Base-by-base conservation (phyloP, 1,140 invertebrate species). In the Pinna nobilis region DNA sequence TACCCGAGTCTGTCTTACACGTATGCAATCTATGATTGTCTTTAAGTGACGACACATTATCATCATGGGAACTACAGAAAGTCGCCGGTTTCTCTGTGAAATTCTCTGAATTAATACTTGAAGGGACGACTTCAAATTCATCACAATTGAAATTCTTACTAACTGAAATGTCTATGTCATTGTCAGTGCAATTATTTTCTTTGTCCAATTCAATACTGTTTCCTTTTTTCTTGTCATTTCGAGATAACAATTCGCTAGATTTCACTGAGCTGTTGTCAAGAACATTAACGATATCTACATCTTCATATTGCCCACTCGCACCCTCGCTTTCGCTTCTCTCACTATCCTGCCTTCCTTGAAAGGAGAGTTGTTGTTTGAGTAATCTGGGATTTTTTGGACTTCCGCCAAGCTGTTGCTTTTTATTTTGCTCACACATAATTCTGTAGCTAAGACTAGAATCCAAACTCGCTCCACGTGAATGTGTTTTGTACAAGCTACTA, bases 301-400 rank as follows among this genome's bases (percentile, higher is more conserved):
- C 77, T n/a, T 75, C 71, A 53, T 79, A 79, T 25, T 70, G 68
- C 32, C 69, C 57, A 59, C 71, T 74, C 15, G 47, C 49, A 6
- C 49, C 60, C 28, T 79, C 77, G 28, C 71, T 77, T 30, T 74
- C 76, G 37, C 67, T 76, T n/a, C 53, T 28, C 20, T 79, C 74
- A 30, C 32, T 32, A 6, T 41, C 13, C 20, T 61, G 61, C 18
- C 57, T 20, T 4, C 39, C n/a, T 4, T n/a, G n/a, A n/a, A n/a
- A n/a, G n/a, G n/a, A n/a, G n/a, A n/a, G n/a, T n/a, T n/a, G n/a
- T n/a, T n/a, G n/a, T n/a, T n/a, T n/a, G n/a, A n/a, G n/a, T n/a
- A n/a, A n/a, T 59, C 55, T 20, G 7, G 55, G 55, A 33, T 35
- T 33, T 33, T 35, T n/a, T 11, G 30, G 32, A 18, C 20, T 33